A percentile compares a stretch with the other conserved stretches of the same genome.
These are phyloP conservation scores for Entelurus aequoreus DNA, from an alignment of 2,113 vertebrate genomes.

Conservation along the genomic window DNA sequence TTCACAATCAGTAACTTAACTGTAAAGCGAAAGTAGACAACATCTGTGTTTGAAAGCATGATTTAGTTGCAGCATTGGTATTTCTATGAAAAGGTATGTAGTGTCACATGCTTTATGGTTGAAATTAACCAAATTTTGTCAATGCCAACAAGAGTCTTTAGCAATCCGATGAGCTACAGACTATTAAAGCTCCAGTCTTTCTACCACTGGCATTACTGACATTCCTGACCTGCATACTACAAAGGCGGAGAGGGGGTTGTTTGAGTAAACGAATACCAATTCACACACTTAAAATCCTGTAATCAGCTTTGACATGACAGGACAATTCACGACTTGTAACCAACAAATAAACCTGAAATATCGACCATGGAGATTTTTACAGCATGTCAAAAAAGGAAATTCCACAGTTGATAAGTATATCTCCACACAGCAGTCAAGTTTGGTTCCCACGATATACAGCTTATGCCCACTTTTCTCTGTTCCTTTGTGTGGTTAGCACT, in stretches of 20 bases:
- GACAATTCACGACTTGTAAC: not conserved
- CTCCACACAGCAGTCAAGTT: not conserved
- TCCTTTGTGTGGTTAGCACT: not conserved
- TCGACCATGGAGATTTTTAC: not conserved
- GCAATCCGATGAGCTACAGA: not conserved
- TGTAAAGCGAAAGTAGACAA: not conserved
- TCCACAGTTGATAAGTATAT: not conserved
- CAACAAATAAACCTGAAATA: not conserved
- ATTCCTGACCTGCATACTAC: slow-evolving; percentile 41
- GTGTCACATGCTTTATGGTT: not conserved
- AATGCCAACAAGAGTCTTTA: slow-evolving; percentile 5
- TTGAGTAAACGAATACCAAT: slow-evolving; percentile 12
- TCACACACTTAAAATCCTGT: not conserved
- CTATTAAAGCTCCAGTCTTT: slow-evolving; percentile 1
- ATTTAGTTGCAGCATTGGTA: not conserved
- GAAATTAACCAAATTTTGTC: slow-evolving; percentile 1
- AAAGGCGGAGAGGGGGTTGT: not conserved
- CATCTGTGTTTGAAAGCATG: not conserved
- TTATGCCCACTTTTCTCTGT: not conserved
- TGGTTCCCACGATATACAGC: slow-evolving; percentile 4
- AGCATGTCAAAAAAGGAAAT: not conserved
- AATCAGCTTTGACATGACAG: too few species aligned
- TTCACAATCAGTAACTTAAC: not conserved
- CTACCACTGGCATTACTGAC: slow-evolving; percentile 28
- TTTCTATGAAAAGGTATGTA: not conserved